phyloP scores from a whole-genome alignment of 2,888 invertebrate genomes.

The Noctua fimbriata region DNA sequence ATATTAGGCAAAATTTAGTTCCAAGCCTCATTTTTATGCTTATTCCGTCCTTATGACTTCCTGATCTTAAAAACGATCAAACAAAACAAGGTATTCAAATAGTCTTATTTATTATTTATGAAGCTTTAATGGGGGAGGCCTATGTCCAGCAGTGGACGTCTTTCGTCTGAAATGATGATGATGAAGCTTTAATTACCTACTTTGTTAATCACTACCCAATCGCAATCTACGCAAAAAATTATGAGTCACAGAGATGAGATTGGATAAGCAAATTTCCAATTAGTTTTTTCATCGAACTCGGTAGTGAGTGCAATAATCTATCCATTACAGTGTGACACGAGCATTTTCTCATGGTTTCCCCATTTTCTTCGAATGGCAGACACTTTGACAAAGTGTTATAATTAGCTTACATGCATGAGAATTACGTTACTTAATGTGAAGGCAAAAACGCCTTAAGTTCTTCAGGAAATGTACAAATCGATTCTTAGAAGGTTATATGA shows the following conservation, averaged over 20 bases:
- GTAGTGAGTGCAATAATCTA: constrained; percentile 29
- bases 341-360: constrained; percentile 64
- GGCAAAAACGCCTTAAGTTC: constrained; percentile 48
- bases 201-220: not conserved
- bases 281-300: constrained; percentile 37
- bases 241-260: not conserved
- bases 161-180: no score
- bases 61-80: no score
- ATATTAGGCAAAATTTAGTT: no score
- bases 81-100: not conserved
- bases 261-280: constrained; percentile 27
- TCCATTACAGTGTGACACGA: constrained; percentile 35
- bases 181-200: not conserved
- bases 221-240: not conserved
- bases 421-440: constrained; percentile 50
- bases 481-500: constrained; percentile 23
- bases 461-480: constrained; percentile 41
- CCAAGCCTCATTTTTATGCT: no score
- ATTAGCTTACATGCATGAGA: constrained; percentile 62
- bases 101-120: no score
- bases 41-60: no score
- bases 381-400: constrained; percentile 58
- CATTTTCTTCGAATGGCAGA: constrained; percentile 60
- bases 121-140: no score
- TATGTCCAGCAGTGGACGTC: no score